These are phyloP conservation scores for Epinotia ramella DNA, from an alignment of 2,888 invertebrate species.

Conservation along the genomic window DNA sequence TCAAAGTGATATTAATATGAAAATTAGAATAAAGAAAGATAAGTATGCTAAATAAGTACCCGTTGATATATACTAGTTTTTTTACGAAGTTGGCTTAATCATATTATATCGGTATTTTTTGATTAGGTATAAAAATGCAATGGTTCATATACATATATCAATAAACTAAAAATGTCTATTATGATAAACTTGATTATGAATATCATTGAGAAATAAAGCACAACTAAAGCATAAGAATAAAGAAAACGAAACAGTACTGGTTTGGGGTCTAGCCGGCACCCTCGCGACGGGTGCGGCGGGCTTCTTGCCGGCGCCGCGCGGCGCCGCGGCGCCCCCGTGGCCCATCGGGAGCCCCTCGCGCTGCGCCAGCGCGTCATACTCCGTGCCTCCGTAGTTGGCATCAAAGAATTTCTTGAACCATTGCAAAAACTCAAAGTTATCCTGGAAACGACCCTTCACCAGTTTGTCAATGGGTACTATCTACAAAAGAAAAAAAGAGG, in stretches of 20 bases:
- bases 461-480: constrained; percentile 97
- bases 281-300: constrained; percentile 82
- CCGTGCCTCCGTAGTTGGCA: constrained; percentile 98
- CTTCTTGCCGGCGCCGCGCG: constrained; percentile 77
- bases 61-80: constrained; percentile 3
- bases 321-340: constrained; percentile 87
- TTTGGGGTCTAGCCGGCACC: constrained; percentile 87
- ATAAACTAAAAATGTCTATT: neutral
- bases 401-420: constrained; percentile 99
- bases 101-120: neutral
- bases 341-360: constrained; percentile 95
- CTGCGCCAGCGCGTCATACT: constrained; percentile 95
- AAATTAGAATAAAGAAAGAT: constrained; percentile 25
- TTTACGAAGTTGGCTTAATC: neutral
- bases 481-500: constrained; percentile 86
- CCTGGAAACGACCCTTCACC: constrained; percentile 99
- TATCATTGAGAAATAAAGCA: constrained; percentile 23
- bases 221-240: constrained; percentile 36
- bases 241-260: constrained; percentile 77
- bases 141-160: constrained; percentile 39
- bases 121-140: constrained; percentile 34
- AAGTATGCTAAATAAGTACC: constrained; percentile 39
- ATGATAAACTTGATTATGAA: neutral
- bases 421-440: constrained; percentile 99
- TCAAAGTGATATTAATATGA: constrained; percentile 31